Evolutionary conservation across 64 coral and sea anemone species (phyloP), one percentile per base, ranked within the genome.

Genomic region (Actinia tenebrosa): DNA sequence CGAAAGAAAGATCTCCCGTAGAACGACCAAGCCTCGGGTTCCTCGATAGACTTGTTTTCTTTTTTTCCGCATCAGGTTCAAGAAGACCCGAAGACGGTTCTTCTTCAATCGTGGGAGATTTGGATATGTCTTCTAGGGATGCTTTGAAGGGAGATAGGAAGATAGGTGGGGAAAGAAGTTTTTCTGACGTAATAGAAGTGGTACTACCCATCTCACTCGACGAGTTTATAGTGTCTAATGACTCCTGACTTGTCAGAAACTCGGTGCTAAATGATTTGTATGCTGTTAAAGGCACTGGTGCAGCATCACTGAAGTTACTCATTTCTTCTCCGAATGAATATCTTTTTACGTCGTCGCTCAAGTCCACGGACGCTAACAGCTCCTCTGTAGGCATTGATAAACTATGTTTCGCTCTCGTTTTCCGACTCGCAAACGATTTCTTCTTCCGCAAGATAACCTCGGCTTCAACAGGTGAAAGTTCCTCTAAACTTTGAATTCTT

Each of bases 381-480:
- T 91, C 89, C 0, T 79, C 89, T 61, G 16, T 80, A 0, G 85
- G 20, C 2, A 92, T 26, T 1, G 90, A 92, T 9, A 60, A 47
- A 9, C 77, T 92, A 47, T 92, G 90, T 23, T 44, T 87, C 45
- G 80, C 62, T 43, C 85, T 87, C 30, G 22, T 86, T 84, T 69
- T 87, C 11, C 86, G 56, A 64, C 56, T 85, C 5, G 61, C 80
- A 60, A 92, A 72, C 8, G 84, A 87, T 82, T 59, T 82, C 61
- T 92, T 92, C 60, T 92, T 92, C 45, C 86, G 64, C 0, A 92
- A 60, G 56, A 92, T 82, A 7, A 87, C 90, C 26, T 87, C 78
- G 50, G 86, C 90, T 0, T 85, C 80, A 22, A 86, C 66, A n/a
- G 90, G 85, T 16, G 90, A 86, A 53, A 92, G 64, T 81, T 92